A percentile compares a stretch with the other conserved stretches of the same genome.
These are phyloP conservation scores for Drosophila persimilis DNA, from an alignment of 1,140 invertebrate species.

Conservation along the genomic window DNA sequence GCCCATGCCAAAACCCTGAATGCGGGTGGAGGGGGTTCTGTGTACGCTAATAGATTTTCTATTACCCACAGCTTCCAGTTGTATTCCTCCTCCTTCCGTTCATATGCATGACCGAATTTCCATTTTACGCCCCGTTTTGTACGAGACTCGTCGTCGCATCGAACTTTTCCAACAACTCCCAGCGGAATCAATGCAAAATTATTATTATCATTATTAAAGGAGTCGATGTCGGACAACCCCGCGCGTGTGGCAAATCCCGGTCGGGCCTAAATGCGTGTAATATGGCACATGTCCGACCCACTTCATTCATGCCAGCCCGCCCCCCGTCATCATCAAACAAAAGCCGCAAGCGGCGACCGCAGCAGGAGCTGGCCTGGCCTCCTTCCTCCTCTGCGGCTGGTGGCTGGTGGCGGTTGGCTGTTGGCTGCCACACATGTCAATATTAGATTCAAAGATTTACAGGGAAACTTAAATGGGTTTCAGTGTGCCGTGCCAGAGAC, in stretches of 20 bases:
- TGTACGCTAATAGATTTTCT: constrained; percentile 74
- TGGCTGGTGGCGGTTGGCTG: not conserved
- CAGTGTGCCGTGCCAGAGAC: not conserved
- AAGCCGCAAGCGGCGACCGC: constrained; percentile 52
- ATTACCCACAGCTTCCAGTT: constrained; percentile 47
- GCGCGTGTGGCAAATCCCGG: constrained; percentile 51
- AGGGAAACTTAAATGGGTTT: constrained; percentile 70
- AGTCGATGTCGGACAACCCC: constrained; percentile 48
- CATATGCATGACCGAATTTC: constrained; percentile 73
- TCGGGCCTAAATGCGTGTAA: constrained; percentile 56
- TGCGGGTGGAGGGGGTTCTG: constrained; percentile 15
- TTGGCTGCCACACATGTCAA: constrained; percentile 54
- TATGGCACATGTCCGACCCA: constrained; percentile 60
- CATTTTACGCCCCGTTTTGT: constrained; percentile 69
- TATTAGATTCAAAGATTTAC: constrained; percentile 59
- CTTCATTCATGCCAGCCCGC: constrained; percentile 5
- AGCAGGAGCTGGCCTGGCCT: constrained; percentile 35
- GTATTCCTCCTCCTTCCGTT: constrained; percentile 14
- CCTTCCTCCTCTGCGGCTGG: constrained; percentile 8
- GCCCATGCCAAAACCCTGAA: not conserved
- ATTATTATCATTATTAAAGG: constrained; percentile 75
- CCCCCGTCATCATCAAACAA: constrained; percentile 14
- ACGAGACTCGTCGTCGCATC: not conserved
- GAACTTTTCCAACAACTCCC: constrained; percentile 43
- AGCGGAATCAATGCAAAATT: constrained; percentile 65